Base-by-base conservation (phyloP, 2,113 vertebrate species). In the Trematocara unimaculatum region DNA sequence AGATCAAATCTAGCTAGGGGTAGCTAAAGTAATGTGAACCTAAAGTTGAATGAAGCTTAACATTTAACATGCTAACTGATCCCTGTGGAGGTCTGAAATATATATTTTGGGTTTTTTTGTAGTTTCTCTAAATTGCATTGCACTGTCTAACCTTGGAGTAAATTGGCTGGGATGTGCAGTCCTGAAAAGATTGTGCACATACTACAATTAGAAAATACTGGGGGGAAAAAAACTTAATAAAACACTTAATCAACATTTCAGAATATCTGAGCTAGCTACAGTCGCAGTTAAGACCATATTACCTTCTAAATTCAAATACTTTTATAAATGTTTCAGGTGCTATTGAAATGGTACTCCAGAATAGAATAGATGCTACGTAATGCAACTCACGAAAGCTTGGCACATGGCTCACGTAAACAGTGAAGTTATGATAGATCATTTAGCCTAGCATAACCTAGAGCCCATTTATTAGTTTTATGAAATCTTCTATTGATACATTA, bases 81-180 rank as follows among this genome's bases (percentile, higher is more conserved):
- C 38, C n/a, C n/a, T 1, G 64, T 45, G 33, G 38, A 42, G 38
- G 60, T 26, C 38, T 70, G 64, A 70, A 42, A 72, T 26, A 42
- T 45, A 26, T 26, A 15, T 72, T 45, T 26, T 62, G 15, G 58
- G 0, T 0, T 1, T 0, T 53, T 62, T 62, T 62, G 31, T 10
- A 18, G 1, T 62, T 72, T 72, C 13, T 72, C 67, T 72, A 45
- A 45, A 62, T 62, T 62, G 20, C 20, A 72, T 10, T 72, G 20
- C 2, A 72, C 40, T 15, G 1, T 45, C 20, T 72, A 26, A 45
- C 67, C 40, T 45, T 45, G 38, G 40, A 45, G 20, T 45, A 40
- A 72, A 72, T 45, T 72, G 5, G 67, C 20, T 72, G 2, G 64
- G 20, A 64, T 64, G 0, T 64, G 6, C 31, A 35, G 31, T 64